phyloP scores from a whole-genome alignment of 1,140 invertebrate genomes.

The Lepidostoma basale region DNA sequence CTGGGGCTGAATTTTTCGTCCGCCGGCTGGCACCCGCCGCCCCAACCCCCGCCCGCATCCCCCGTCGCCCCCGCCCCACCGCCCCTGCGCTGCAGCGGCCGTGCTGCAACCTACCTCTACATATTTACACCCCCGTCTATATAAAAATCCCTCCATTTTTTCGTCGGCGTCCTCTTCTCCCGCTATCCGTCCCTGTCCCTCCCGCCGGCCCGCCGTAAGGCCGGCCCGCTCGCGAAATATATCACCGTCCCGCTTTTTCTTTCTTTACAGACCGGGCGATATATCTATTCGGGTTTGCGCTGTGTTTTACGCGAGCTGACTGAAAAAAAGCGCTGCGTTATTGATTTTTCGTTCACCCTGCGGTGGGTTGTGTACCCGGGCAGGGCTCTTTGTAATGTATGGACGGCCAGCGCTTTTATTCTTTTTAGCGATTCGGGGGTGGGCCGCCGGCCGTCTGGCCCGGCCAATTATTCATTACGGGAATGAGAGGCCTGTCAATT shows the following conservation, averaged over 20 bases:
- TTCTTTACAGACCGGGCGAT: conserved; percentile 40
- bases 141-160: conserved; percentile 47
- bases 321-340: conserved; percentile 48
- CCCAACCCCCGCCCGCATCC: background rate
- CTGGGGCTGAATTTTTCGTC: conserved; percentile 9
- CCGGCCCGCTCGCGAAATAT: conserved; percentile 30
- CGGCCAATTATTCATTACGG: conserved; percentile 43
- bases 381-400: conserved; percentile 41
- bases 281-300: conserved; percentile 36
- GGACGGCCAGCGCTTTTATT: conserved; percentile 32
- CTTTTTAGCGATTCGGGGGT: conserved; percentile 24
- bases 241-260: conserved; percentile 41
- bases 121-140: conserved; percentile 44
- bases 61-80: background rate
- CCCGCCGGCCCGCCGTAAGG: background rate
- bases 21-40: background rate
- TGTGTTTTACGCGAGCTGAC: conserved; percentile 47
- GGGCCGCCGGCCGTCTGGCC: conserved; percentile 41
- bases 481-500: conserved; percentile 12
- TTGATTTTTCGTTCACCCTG: conserved; percentile 47
- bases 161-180: conserved; percentile 37
- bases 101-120: conserved; percentile 42
- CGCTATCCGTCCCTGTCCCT: conserved; percentile 34
- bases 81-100: conserved; percentile 25
- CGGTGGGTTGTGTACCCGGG: conserved; percentile 35